Evolutionary conservation across 2,888 invertebrate genomes (phyloP).

Genomic region (Chymomyza fuscimana): DNA sequence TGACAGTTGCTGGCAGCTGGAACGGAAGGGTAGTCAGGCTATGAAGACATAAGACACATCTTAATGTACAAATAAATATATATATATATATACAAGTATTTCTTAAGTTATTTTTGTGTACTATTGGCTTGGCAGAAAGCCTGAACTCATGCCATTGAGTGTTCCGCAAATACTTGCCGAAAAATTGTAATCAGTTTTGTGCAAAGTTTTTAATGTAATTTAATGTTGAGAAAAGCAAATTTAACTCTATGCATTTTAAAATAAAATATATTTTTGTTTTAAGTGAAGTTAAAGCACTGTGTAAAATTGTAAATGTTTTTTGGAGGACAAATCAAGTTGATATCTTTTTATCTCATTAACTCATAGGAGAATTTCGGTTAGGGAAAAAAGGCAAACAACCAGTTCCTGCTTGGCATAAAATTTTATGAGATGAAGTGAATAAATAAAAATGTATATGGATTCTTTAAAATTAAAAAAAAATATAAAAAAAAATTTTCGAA

Average conservation of each 20-base stretch:
- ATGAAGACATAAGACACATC: slow-evolving; percentile 24
- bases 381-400: too few species aligned
- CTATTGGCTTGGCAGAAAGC: slow-evolving; percentile 49
- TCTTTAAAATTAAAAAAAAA: too few species aligned
- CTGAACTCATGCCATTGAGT: slow-evolving; percentile 36
- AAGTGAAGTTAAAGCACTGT: too few species aligned
- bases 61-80: slow-evolving; percentile 17
- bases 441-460: too few species aligned
- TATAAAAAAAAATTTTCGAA: too few species aligned
- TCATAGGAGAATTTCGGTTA: too few species aligned
- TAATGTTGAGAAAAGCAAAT: slow-evolving; percentile 53
- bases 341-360: too few species aligned
- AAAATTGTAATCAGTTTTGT: slow-evolving; percentile 60
- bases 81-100: slow-evolving; percentile 23
- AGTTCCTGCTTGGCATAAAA: too few species aligned
- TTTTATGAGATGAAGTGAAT: too few species aligned
- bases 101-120: slow-evolving; percentile 52
- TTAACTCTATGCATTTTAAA: slow-evolving; percentile 25
- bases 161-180: slow-evolving; percentile 59
- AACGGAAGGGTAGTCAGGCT: not conserved
- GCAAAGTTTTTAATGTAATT: slow-evolving; percentile 62
- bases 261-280: too few species aligned
- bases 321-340: too few species aligned
- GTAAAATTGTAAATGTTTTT: too few species aligned
- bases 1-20: slow-evolving; percentile 36